phyloP scores from a whole-genome alignment of 1,140 invertebrate genomes.

The Melipona quadrifasciata region DNA sequence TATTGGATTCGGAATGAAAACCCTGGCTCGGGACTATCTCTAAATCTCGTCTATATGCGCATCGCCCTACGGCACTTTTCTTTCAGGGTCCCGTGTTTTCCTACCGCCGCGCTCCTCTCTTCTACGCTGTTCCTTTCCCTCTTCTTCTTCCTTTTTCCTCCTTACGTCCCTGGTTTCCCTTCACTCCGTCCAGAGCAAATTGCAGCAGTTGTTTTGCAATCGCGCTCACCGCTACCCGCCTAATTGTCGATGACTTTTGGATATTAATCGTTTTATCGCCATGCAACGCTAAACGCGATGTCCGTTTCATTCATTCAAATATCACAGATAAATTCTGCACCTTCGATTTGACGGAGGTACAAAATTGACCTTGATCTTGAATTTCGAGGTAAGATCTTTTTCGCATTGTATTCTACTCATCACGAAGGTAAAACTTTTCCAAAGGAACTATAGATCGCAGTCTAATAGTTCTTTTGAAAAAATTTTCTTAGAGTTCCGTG shows the following conservation, averaged over 20 bases:
- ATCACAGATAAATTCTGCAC: too few species aligned
- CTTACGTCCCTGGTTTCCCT: constrained; percentile 5
- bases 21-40: constrained; percentile 55
- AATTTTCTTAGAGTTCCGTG: too few species aligned
- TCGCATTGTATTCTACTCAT: too few species aligned
- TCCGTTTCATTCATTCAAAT: too few species aligned
- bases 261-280: neutral
- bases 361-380: too few species aligned
- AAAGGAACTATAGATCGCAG: too few species aligned
- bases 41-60: constrained; percentile 68
- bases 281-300: neutral
- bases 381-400: too few species aligned
- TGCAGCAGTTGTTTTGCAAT: constrained; percentile 1
- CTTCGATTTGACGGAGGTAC: too few species aligned
- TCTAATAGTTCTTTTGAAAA: too few species aligned
- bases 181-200: constrained; percentile 1
- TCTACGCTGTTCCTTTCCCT: neutral
- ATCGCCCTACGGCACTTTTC: constrained; percentile 55
- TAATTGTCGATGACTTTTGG: neutral
- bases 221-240: neutral
- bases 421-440: too few species aligned
- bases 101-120: constrained; percentile 22
- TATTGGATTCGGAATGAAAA: constrained; percentile 64
- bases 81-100: constrained; percentile 62
- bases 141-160: neutral